Percentiles rank a stretch among this genome's conserved stretches.
These are phyloP conservation scores for Genyomyrus donnyi DNA, from an alignment of 2,113 vertebrate genomes.

Conservation along the genomic window DNA sequence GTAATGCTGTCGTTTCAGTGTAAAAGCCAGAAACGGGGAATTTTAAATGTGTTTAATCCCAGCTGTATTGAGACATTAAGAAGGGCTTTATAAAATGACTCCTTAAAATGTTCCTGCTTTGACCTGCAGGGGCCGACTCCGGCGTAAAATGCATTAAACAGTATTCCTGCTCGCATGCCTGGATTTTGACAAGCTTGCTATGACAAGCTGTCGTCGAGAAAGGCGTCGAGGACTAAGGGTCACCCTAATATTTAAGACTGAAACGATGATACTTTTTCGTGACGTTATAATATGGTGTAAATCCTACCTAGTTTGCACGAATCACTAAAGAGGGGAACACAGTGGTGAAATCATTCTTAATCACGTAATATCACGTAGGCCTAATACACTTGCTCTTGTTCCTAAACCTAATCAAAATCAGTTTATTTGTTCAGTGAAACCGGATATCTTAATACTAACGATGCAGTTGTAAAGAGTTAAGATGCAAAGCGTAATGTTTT, in stretches of 20 bases:
- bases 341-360: background rate
- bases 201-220: background rate
- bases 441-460: background rate
- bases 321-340: background rate
- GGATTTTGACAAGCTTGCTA: background rate
- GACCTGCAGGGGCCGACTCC: slow-evolving; percentile 2
- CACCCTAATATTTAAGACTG: background rate
- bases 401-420: background rate
- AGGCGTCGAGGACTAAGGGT: background rate
- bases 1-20: background rate
- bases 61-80: background rate
- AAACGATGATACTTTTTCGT: background rate
- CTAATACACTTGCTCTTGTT: background rate
- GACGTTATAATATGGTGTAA: background rate
- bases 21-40: background rate
- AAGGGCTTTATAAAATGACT: background rate
- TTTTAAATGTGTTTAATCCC: background rate
- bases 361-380: background rate
- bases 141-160: background rate
- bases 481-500: background rate
- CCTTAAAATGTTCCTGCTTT: background rate
- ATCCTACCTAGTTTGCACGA: background rate
- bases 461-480: background rate
- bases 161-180: background rate
- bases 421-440: background rate